phyloP scores from a whole-genome alignment of 2,888 invertebrate species.

The Diarsia brunnea region DNA sequence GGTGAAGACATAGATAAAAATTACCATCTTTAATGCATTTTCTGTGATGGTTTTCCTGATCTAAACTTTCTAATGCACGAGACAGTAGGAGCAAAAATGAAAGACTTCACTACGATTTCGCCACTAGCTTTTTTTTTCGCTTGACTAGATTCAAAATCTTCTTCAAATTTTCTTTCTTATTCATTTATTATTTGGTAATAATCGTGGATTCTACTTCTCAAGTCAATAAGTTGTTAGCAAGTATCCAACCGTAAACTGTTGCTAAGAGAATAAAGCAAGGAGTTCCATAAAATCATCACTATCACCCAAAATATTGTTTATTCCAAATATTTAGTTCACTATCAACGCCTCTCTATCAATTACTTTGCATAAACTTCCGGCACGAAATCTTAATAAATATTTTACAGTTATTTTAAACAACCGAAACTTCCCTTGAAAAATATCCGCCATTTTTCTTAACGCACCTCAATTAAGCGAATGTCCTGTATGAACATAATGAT shows the following conservation, averaged over 20 bases:
- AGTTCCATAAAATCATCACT: background rate
- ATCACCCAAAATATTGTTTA: background rate
- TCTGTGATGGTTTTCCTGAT: too few species aligned
- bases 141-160: background rate
- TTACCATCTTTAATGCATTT: too few species aligned
- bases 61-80: too few species aligned
- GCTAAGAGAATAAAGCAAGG: conserved; percentile 29
- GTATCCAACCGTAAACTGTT: background rate
- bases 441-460: conserved; percentile 42
- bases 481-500: conserved; percentile 60
- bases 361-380: conserved; percentile 24
- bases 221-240: conserved; percentile 17
- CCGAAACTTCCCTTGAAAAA: conserved; percentile 42
- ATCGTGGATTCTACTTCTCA: background rate
- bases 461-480: conserved; percentile 68
- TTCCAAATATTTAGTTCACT: conserved; percentile 10
- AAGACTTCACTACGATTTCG: background rate
- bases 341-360: conserved; percentile 45
- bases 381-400: conserved; percentile 3
- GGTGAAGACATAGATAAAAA: too few species aligned
- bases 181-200: background rate
- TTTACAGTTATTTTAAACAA: conserved; percentile 24
- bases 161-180: background rate
- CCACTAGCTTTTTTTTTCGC: background rate
- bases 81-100: background rate